A percentile compares a stretch with the other conserved stretches of the same genome.
phyloP scores from a whole-genome alignment of 2,797 vertebrate species.

The Propithecus perrieri region DNA sequence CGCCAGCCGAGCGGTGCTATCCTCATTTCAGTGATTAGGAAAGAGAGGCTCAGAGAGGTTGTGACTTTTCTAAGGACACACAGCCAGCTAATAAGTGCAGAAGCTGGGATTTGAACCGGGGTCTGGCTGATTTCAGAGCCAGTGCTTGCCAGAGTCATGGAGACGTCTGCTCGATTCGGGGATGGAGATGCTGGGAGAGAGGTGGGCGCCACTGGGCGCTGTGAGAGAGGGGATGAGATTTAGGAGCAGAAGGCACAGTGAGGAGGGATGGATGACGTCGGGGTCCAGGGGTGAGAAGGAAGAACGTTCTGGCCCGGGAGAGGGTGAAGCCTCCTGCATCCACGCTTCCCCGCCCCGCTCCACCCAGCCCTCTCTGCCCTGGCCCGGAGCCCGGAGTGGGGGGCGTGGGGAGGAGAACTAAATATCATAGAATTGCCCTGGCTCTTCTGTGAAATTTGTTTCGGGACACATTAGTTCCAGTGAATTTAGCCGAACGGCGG shows the following conservation, averaged over 20 bases:
- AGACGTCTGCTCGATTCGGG: background rate
- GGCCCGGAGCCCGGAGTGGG: background rate
- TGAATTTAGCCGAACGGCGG: slow-evolving; percentile 80
- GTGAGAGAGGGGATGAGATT: fast-evolving
- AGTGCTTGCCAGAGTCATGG: fast-evolving
- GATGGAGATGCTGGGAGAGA: background rate
- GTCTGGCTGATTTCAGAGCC: background rate
- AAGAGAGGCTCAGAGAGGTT: background rate
- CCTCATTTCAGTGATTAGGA: background rate
- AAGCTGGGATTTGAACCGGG: background rate
- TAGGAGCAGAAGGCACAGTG: background rate
- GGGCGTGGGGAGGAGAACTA: slow-evolving; percentile 38
- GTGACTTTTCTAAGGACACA: background rate
- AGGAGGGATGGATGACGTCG: background rate
- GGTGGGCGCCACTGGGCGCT: fast-evolving
- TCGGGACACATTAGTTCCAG: slow-evolving; percentile 79
- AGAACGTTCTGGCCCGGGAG: background rate
- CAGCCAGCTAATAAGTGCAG: background rate
- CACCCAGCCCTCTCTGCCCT: background rate
- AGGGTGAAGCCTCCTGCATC: no score
- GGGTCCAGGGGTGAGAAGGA: background rate
- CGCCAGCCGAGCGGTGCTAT: background rate
- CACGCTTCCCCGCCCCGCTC: fast-evolving
- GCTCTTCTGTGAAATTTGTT: slow-evolving; percentile 80
- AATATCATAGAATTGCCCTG: slow-evolving; percentile 74